Evolutionary conservation across 92 coral and sea anemone genomes (phyloP).

Genomic region (Heliopora coerulea): DNA sequence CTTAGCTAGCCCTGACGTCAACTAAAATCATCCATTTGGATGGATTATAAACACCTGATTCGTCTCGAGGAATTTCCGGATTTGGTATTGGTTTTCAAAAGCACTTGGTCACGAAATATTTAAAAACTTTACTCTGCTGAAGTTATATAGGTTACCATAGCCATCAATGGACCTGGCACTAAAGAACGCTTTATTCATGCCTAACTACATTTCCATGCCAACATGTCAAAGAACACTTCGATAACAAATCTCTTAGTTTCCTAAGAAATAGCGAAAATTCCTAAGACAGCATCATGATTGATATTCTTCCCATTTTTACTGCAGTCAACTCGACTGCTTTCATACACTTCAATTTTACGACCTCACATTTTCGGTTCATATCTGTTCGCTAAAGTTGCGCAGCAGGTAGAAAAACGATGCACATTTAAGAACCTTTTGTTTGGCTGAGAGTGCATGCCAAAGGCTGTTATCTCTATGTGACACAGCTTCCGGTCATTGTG

Average conservation of each 20-base stretch:
- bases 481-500: conserved; percentile 1
- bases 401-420: too few relatives aligned
- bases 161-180: neutral
- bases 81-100: conserved; percentile 9
- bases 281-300: too few relatives aligned
- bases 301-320: too few relatives aligned
- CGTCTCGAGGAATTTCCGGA: conserved; percentile 35
- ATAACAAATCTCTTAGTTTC: neutral
- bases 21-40: conserved; percentile 14
- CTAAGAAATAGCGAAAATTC: too few relatives aligned
- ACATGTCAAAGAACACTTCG: neutral
- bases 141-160: neutral
- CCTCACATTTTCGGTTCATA: too few relatives aligned
- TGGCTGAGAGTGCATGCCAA: neutral
- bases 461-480: conserved; percentile 5
- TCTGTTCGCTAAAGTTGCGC: too few relatives aligned
- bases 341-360: too few relatives aligned
- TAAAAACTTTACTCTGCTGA: neutral
- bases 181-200: neutral
- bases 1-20: conserved; percentile 36
- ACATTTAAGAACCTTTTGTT: too few relatives aligned
- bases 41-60: conserved; percentile 24
- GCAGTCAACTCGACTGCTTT: too few relatives aligned
- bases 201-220: too few relatives aligned
- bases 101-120: conserved; percentile 14